These are phyloP conservation scores for Gastrophysa polygoni DNA, from an alignment of 2,888 invertebrate genomes.

Conservation along the genomic window DNA sequence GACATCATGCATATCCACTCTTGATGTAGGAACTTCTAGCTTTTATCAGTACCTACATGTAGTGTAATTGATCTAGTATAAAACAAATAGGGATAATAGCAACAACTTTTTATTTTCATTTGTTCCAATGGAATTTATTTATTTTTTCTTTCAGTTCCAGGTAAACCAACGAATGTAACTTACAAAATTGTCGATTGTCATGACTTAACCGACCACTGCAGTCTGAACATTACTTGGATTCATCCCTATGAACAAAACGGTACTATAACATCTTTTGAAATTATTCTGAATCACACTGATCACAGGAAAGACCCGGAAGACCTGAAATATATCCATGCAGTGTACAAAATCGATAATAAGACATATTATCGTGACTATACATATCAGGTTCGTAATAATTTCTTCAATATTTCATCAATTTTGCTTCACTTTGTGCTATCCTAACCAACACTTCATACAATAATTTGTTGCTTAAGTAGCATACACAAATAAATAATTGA, in stretches of 20 bases:
- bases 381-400: slow-evolving; percentile 44
- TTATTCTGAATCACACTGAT: slow-evolving; percentile 46
- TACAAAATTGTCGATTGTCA: slow-evolving; percentile 49
- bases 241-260: slow-evolving; percentile 53
- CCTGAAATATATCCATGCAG: slow-evolving; percentile 44
- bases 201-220: slow-evolving; percentile 44
- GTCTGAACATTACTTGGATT: slow-evolving; percentile 51
- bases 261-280: slow-evolving; percentile 49
- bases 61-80: too few relatives aligned
- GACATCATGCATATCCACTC: too few relatives aligned
- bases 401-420: too few relatives aligned
- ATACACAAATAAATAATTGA: too few relatives aligned
- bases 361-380: slow-evolving; percentile 45
- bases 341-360: slow-evolving; percentile 43
- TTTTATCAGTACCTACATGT: too few relatives aligned
- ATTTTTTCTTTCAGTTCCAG: slow-evolving; percentile 46
- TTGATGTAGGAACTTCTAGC: too few relatives aligned
- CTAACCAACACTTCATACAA: too few relatives aligned
- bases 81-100: too few relatives aligned
- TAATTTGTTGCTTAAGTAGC: too few relatives aligned
- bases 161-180: slow-evolving; percentile 48
- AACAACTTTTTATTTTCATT: too few relatives aligned
- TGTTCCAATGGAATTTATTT: too few relatives aligned
- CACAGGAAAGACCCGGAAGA: slow-evolving; percentile 35
- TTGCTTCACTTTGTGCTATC: too few relatives aligned